Conservation (phyloP, 2,113 vertebrate genomes). For the Apteryx mantelli region DNA sequence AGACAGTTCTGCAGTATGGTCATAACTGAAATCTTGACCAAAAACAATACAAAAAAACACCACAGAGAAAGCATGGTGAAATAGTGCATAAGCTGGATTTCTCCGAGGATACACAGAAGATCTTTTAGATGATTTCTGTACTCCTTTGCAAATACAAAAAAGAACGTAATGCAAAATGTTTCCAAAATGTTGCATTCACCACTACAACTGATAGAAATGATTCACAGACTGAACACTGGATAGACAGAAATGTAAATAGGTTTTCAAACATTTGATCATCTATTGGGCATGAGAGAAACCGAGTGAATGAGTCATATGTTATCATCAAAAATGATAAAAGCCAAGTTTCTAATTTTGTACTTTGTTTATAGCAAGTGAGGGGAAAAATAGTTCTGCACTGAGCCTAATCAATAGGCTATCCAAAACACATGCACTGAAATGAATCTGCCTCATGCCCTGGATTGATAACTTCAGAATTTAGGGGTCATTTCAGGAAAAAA, state of each 20-base stretch:
- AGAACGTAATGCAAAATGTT: background rate
- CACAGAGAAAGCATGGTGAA: background rate
- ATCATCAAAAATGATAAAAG: background rate
- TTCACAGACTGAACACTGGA: background rate
- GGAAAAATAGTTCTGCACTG: background rate
- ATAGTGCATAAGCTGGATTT: background rate
- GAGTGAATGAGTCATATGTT: background rate
- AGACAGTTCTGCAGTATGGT: background rate
- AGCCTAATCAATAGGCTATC: conserved; percentile 37
- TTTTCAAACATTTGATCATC: background rate
- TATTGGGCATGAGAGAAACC: background rate
- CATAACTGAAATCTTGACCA: background rate
- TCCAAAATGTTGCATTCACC: background rate
- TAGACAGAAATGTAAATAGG: background rate
- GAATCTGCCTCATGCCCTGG: background rate
- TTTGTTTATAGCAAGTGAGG: conserved; percentile 14
- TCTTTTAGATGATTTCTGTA: background rate
- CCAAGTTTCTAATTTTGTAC: conserved; percentile 51
- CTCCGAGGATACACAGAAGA: background rate
- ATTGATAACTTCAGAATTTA: background rate
- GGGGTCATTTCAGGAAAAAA: conserved; percentile 3
- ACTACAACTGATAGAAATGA: background rate
- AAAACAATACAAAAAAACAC: background rate
- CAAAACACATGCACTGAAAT: conserved; percentile 16
- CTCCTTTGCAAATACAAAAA: background rate